Evolutionary conservation across 2,888 invertebrate genomes (phyloP).

Genomic region (Caenorhabditis imperialis): DNA sequence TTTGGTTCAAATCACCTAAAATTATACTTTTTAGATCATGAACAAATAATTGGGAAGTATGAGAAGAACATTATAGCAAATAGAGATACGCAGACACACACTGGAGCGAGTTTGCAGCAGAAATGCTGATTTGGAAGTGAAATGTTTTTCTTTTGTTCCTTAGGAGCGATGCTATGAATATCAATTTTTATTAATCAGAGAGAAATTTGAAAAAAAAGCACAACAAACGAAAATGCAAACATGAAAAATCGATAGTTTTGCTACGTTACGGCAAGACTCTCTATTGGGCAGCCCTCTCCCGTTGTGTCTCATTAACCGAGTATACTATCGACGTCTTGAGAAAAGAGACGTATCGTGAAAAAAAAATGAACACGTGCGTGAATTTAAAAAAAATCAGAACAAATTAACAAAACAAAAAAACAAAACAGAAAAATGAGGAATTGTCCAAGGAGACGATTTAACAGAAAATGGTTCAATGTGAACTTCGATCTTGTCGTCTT

Average conservation of each 20-base stretch:
- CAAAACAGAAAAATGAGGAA: neutral
- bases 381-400: neutral
- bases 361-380: neutral
- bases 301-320: too few species aligned
- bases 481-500: constrained; percentile 31
- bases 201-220: neutral
- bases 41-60: too few species aligned
- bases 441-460: neutral
- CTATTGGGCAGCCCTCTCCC: too few species aligned
- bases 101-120: constrained; percentile 15
- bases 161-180: too few species aligned
- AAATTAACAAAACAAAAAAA: constrained; percentile 3
- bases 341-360: too few species aligned
- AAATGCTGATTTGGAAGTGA: neutral
- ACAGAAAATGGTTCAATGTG: constrained; percentile 46
- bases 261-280: too few species aligned
- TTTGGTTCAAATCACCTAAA: constrained; percentile 40
- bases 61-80: constrained; percentile 18
- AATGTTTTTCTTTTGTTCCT: too few species aligned
- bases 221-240: too few species aligned
- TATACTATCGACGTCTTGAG: too few species aligned
- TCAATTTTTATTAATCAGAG: too few species aligned
- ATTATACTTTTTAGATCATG: too few species aligned
- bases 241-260: too few species aligned
- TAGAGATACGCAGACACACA: constrained; percentile 12